Evolutionary conservation across 2,113 vertebrate species (phyloP).

Genomic region (Gavialis gangeticus): DNA sequence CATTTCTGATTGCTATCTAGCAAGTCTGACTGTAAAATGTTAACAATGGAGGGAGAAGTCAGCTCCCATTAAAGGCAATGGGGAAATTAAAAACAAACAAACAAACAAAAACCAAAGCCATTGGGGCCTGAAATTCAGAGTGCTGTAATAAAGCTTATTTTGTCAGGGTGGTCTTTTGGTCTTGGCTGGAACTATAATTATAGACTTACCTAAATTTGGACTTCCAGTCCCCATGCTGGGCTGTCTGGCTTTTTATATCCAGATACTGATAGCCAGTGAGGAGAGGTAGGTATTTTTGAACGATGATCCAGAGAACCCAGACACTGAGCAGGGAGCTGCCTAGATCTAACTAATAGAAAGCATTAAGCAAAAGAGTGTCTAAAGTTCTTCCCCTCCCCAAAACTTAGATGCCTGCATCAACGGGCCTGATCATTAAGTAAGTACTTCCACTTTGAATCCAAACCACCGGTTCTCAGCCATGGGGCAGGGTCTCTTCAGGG

Average conservation of each 20-base stretch:
- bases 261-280: neutral
- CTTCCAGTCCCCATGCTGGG: neutral
- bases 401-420: too few species aligned
- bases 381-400: neutral
- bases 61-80: too few species aligned
- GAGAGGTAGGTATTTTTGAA: neutral
- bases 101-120: neutral
- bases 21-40: too few species aligned
- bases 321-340: too few species aligned
- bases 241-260: neutral
- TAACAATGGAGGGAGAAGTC: too few species aligned
- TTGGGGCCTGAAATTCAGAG: neutral
- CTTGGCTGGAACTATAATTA: neutral
- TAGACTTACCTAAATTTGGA: neutral
- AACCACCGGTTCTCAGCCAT: too few species aligned
- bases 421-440: too few species aligned
- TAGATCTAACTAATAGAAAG: too few species aligned
- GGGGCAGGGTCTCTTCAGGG: too few species aligned
- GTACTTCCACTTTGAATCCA: too few species aligned
- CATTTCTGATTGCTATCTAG: neutral
- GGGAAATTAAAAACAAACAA: too few species aligned
- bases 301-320: too few species aligned
- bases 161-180: neutral
- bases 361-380: neutral
- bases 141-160: neutral